Evolutionary conservation across 1,140 invertebrate species (phyloP), one percentile per base, ranked within the genome.

Genomic region (Dendroctonus ponderosae): DNA sequence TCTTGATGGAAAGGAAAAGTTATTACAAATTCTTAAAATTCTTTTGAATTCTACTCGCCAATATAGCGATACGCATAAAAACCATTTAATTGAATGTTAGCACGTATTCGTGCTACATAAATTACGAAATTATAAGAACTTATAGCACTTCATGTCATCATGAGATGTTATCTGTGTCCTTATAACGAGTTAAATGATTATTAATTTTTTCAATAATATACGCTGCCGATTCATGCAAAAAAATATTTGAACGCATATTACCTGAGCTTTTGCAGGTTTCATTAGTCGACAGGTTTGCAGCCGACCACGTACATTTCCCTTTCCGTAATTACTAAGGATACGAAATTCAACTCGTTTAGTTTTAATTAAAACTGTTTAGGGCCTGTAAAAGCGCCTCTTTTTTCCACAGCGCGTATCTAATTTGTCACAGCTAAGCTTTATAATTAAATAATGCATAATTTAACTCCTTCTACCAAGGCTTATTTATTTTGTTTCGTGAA

Each of bases 71-170:
- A 61, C 44, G 41, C 15, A 61, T 61, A 61, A 61, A 61, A 61
- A 61, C 44, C 58, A 50, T 61, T 61, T 61, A 61, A 61, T 61
- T 61, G 58, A 61, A 50, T 26, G 58, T 50, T 61, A 49, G 58
- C 58, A 61, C 46, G 58, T 61, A 61, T 61, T 61, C 58, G 58
- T 61, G 58, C 58, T 61, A 42, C 58, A 61, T 50, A 61, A 61
- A 61, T 61, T 61, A 61, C 58, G 38, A 61, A 61, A 61, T 61
- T 61, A 61, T 61, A 48, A 61, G 58, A 61, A 61, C 44, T 61
- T 61, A 61, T 61, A 61, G 58, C 58, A 61, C 58, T 44, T 50
- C 58, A 61, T 50, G 44, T 61, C 58, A 61, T 61, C 58, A 61
- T 61, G 46, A 61, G 58, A 61, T 61, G 44, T 49, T 50, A 61